These are phyloP conservation scores for Rhinichthys osculus DNA, from an alignment of 2,797 vertebrate genomes.

Conservation along the genomic window DNA sequence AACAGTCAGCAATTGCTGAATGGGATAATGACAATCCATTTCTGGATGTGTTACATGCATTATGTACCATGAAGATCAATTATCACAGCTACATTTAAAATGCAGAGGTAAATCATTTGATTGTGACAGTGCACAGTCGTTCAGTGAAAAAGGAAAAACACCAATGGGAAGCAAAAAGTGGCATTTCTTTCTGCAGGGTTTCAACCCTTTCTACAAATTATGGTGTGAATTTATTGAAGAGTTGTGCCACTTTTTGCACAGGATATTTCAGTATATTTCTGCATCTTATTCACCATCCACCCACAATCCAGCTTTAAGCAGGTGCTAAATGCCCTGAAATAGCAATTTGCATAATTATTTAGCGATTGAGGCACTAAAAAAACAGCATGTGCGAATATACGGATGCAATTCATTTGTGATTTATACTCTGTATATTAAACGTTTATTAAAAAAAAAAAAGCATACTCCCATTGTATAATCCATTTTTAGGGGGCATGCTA, in stretches of 20 bases:
- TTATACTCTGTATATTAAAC: not conserved
- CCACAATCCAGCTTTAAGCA: not conserved
- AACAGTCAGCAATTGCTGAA: not conserved
- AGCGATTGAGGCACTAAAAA: not conserved
- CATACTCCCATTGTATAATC: not conserved
- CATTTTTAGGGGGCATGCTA: not conserved
- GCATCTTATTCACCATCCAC: not conserved
- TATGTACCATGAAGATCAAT: not conserved
- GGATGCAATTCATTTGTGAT: not conserved
- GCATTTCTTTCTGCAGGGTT: not conserved
- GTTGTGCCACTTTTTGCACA: not conserved
- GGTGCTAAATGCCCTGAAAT: not conserved
- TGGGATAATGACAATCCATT: not conserved
- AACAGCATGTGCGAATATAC: not conserved
- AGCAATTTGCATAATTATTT: not conserved
- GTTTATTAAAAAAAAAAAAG: not conserved
- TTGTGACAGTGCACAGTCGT: not conserved
- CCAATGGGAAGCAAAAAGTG: conserved; percentile 1
- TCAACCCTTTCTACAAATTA: not conserved
- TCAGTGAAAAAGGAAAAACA: not conserved
- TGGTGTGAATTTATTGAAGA: not conserved
- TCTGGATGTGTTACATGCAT: conserved; percentile 9
- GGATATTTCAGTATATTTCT: not conserved
- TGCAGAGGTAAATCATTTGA: conserved; percentile 19
- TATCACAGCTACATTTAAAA: conserved; percentile 2